Base-by-base conservation (phyloP, 2,888 invertebrate genomes). In the Oegoconia quadripuncta region DNA sequence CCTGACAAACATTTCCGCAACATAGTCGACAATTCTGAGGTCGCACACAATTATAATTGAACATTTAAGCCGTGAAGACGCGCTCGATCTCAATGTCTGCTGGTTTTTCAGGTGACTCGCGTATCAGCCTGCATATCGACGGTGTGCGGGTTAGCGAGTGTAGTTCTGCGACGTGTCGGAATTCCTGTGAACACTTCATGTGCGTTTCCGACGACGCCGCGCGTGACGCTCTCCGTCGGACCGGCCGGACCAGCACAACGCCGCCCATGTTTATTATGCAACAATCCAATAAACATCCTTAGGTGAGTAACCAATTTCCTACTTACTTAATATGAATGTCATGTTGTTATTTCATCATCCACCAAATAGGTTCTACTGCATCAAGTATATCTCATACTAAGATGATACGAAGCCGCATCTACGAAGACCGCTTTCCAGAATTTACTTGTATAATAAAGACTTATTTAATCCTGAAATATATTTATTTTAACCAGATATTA, bases 201-300 rank as follows among this genome's bases (percentile, higher is more conserved):
- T 76, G 74, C 61, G 64, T 48, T 54, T 37, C 46, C 48, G 56
- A 52, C 51, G 57, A 47, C 59, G 61, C 58, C 50, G 54, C 47
- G 29, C 13, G 7, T 20, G 20, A 20, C 29, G 29, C 29, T 6
- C 28, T 18, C 13, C 31, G 18, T 2, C n/a, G 29, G 16, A 27
- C 27, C 26, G 27, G 39, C 35, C 34, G 33, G 13, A 3, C 40
- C 59, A 62, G 54, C 52, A 59, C 59, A 61, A 55, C 59, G 60
- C 54, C 57, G 54, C 59, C n/a, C n/a, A n/a, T n/a, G n/a, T 48
- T 63, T 63, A 74, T 79, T 80, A 81, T 78, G 78, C 78, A 82
- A 82, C 70, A 65, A 55, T 59, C 52, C 53, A 53, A 55, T 57
- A 55, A 60, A 58, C 59, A 62, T 52, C 54, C 50, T 50, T 54